Conservation (phyloP, 2,888 invertebrate species). For the Heteromurus nitidus region DNA sequence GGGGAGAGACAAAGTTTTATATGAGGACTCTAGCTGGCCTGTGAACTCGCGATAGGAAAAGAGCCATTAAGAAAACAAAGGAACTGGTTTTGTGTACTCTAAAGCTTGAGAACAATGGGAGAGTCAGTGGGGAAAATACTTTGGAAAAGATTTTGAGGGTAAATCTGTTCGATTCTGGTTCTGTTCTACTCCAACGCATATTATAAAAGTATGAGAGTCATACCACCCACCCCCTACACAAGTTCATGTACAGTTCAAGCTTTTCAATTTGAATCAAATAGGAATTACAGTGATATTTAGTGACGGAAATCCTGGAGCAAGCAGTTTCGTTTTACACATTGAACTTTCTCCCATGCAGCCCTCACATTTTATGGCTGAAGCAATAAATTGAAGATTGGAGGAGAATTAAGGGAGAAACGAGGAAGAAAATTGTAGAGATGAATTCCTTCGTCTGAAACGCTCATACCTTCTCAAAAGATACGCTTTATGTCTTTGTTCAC, state of each 20-base stretch:
- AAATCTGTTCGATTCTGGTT: conserved; percentile 37
- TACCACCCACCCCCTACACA: not conserved
- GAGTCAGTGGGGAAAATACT: conserved; percentile 17
- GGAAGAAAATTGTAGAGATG: too few relatives aligned
- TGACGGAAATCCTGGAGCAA: conserved; percentile 8
- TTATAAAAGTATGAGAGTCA: too few relatives aligned
- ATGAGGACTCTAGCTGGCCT: conserved; percentile 31
- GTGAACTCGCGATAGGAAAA: conserved; percentile 58
- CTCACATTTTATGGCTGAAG: too few relatives aligned
- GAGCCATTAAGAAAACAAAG: conserved; percentile 66
- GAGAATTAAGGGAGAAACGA: too few relatives aligned
- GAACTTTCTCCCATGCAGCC: not conserved
- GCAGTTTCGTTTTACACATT: not conserved
- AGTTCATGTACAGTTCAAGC: conserved; percentile 22
- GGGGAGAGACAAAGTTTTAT: too few relatives aligned
- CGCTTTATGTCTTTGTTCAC: too few relatives aligned
- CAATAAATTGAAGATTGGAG: too few relatives aligned
- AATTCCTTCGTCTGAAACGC: too few relatives aligned
- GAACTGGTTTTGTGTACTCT: conserved; percentile 31
- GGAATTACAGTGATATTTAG: conserved; percentile 19
- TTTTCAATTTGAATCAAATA: conserved; percentile 44
- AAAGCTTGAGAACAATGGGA: conserved; percentile 41
- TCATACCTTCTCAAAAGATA: too few relatives aligned
- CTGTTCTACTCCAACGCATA: conserved; percentile 6
- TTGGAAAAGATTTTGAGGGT: conserved; percentile 31